Evolutionary conservation across 2,888 invertebrate species (phyloP), one percentile per base, ranked within the genome.

Genomic region (Thyatira batis): DNA sequence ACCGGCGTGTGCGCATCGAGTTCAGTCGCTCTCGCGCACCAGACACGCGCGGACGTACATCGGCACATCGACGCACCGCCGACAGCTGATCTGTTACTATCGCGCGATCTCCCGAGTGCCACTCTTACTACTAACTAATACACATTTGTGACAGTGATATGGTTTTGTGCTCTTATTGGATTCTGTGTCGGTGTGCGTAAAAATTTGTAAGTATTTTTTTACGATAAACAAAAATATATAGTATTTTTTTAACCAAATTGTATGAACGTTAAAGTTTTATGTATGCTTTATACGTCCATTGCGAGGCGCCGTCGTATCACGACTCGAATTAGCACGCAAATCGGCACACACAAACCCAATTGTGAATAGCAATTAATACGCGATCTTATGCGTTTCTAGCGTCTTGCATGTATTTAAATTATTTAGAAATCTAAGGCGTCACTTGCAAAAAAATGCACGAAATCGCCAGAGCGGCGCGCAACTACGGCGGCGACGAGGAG

Each of bases 371-470:
- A 79, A 80, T 85, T 87, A 85, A 84, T 81, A 76, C 75, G 76
- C 74, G 67, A 39, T 39, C 67, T 76, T 76, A 79, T 78, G 76
- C 78, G 78, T 76, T 82, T 77, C 75, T 75, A 76, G 67, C 72
- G 74, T 84, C 89, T 87, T 89, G 89, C 86, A 78, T 81, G 85
- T 88, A 90, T 90, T 89, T 88, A 90, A 89, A 91, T 91, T 86
- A 89, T 90, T 90, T 91, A 91, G 91, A 91, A 91, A 91, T 84
- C 88, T 73, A 73, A 83, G 84, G 82, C 81, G 82, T 84, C 89
- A 83, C 77, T 84, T 87, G 89, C 80, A 28, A 82, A 82, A 87
- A 90, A 89, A 84, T 84, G 88, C 82, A 88, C 84, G 87, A 86
- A 87, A 85, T 82, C 90, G 86, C 44, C 86, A 81, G 71, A 87